Conservation (phyloP, 1,140 invertebrate genomes). For the Drosophila mayri region DNA sequence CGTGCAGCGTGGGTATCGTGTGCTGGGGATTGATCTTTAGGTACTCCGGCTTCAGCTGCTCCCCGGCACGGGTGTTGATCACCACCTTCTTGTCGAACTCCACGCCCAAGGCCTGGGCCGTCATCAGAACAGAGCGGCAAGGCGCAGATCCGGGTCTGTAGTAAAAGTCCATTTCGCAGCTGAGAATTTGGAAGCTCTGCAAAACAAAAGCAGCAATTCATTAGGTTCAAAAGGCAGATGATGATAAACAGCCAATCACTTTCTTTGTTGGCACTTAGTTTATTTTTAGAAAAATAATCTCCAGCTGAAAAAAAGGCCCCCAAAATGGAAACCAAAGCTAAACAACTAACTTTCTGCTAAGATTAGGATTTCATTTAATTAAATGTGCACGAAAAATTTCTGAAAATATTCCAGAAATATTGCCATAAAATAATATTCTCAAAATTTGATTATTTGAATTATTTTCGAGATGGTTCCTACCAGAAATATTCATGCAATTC, state of each 20-base stretch:
- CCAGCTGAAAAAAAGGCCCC: neutral
- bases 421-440: neutral
- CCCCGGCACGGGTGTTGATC: conserved; percentile 87
- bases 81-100: conserved; percentile 83
- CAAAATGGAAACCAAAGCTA: neutral
- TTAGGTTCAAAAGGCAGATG: conserved; percentile 13
- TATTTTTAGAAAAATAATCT: conserved; percentile 31
- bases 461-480: neutral
- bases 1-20: conserved; percentile 74
- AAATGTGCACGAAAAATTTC: neutral
- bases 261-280: conserved; percentile 31
- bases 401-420: neutral
- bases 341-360: neutral
- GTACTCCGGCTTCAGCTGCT: conserved; percentile 89
- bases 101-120: conserved; percentile 85
- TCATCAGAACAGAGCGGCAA: conserved; percentile 86
- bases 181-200: neutral
- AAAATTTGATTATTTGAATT: neutral
- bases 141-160: conserved; percentile 89
- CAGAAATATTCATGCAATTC: neutral
- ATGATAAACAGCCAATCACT: conserved; percentile 47
- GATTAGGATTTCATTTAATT: neutral
- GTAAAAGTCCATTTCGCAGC: conserved; percentile 86
- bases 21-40: conserved; percentile 83
- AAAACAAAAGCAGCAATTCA: conserved; percentile 14